Evolutionary conservation across 23 tunicate species (phyloP), one percentile per base, ranked within the genome.

Genomic region (Diplosoma virens): DNA sequence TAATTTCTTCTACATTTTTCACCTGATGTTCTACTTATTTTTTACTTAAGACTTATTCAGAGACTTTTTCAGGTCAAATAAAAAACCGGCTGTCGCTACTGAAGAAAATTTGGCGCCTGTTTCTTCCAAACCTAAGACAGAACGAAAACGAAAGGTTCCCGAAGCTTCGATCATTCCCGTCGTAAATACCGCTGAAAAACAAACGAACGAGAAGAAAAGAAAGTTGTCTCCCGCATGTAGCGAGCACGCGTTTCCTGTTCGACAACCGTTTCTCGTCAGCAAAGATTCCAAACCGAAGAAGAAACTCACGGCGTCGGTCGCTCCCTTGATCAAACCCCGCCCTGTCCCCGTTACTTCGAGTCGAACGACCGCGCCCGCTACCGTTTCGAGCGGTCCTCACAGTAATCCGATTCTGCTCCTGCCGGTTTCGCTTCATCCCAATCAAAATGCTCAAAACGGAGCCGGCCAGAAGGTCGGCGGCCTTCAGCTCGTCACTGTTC

Each of bases 261-360:
- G 71, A n/a, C 48, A 74, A 50, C 87, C 87, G 3, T 31, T 80
- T 26, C 77, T 53, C 7, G 28, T 63, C 17, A 27, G 52, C 25
- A 50, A 20, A 3, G 55, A 33, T 26, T 22, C 55, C 32, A 73
- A 73, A 33, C 35, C 63, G 20, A 32, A 50, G 16, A 41, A 34
- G 18, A 82, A 82, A 61, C 35, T 79, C 18, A 82, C 84, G 1
- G 96, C 96, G n/a, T 82, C 96, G 3, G 96, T 89, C 0, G 80
- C 79, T 1, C 96, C 96, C n/a, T 46, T 89, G 23, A 27, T 61
- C 22, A 32, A 27, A 20, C 77, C 86, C 22, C 46, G 36, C 32
- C 75, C 25, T 3, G 24, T 25, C 3, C 59, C 78, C 6, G 23
- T 29, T 5, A 18, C 30, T 2, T 25, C 37, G 23, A n/a, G 25